phyloP scores from a whole-genome alignment of 2,888 invertebrate species.

The Lasioglossum figueresi region DNA sequence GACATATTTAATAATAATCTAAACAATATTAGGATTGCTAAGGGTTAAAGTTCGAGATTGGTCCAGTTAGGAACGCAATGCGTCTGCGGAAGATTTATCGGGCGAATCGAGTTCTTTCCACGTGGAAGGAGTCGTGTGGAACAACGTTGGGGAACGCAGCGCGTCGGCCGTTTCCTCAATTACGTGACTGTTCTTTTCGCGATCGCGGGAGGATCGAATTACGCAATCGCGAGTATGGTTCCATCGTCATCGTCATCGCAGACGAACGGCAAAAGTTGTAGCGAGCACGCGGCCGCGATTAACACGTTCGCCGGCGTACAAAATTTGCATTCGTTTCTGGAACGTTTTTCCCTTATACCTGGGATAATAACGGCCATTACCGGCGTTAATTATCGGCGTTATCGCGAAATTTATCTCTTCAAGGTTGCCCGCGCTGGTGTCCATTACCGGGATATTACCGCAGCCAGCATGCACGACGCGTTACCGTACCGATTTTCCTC shows the following conservation, averaged over 20 bases:
- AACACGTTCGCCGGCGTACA: conserved; percentile 12
- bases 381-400: conserved; percentile 51
- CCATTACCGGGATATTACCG: conserved; percentile 45
- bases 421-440: conserved; percentile 48
- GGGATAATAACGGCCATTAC: conserved; percentile 46
- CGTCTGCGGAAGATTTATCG: not conserved
- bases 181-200: conserved; percentile 28
- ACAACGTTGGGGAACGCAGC: conserved; percentile 13
- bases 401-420: conserved; percentile 57
- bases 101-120: not conserved
- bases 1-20: no score
- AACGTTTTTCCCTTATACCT: conserved; percentile 45
- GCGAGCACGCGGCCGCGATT: conserved; percentile 8
- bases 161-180: conserved; percentile 30
- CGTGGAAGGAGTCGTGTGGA: not conserved
- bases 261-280: conserved; percentile 13
- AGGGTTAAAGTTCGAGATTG: not conserved
- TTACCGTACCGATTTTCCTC: conserved; percentile 3
- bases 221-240: not conserved
- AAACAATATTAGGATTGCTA: no score
- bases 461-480: conserved; percentile 8
- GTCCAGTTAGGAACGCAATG: not conserved
- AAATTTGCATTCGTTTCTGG: conserved; percentile 38
- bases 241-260: not conserved
- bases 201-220: conserved; percentile 29